Percentiles rank a stretch among this genome's conserved stretches.
Evolutionary conservation across 2,888 invertebrate genomes (phyloP).

Genomic region (Drosophila austrosaltans): DNA sequence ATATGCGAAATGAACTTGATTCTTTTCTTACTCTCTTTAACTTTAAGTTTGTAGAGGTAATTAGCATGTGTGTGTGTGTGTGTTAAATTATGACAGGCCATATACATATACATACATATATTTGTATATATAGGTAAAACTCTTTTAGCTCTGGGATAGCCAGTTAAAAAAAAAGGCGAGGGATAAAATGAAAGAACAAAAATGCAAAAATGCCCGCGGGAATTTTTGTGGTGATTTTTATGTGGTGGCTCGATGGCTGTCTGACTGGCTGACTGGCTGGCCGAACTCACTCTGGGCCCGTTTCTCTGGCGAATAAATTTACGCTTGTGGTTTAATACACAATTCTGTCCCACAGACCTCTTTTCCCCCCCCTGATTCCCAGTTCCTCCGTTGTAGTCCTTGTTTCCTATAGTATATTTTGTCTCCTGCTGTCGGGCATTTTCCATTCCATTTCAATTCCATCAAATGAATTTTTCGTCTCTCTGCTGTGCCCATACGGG

Average conservation of each 20-base stretch:
- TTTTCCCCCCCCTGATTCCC: background rate
- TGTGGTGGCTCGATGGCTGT: constrained; percentile 26
- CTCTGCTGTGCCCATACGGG: constrained; percentile 22
- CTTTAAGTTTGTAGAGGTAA: constrained; percentile 52
- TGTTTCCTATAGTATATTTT: constrained; percentile 12
- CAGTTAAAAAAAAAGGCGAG: constrained; percentile 12
- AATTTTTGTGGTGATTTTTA: constrained; percentile 60
- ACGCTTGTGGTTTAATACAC: constrained; percentile 80
- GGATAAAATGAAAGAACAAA: constrained; percentile 26
- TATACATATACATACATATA: background rate
- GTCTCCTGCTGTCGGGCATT: constrained; percentile 43
- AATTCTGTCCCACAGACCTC: constrained; percentile 34
- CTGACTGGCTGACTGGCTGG: too few relatives aligned
- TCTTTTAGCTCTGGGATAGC: constrained; percentile 33
- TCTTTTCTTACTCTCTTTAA: constrained; percentile 38
- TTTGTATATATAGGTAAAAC: constrained; percentile 8
- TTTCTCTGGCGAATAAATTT: constrained; percentile 73
- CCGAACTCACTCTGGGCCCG: background rate
- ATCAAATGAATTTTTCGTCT: constrained; percentile 53
- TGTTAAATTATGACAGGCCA: constrained; percentile 21
- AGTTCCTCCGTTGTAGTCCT: background rate
- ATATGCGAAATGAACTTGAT: constrained; percentile 75
- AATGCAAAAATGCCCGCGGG: constrained; percentile 62
- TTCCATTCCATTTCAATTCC: constrained; percentile 57
- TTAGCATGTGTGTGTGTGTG: constrained; percentile 45